Conservation (phyloP, 1,140 invertebrate genomes). For the Megalopta genalis region DNA sequence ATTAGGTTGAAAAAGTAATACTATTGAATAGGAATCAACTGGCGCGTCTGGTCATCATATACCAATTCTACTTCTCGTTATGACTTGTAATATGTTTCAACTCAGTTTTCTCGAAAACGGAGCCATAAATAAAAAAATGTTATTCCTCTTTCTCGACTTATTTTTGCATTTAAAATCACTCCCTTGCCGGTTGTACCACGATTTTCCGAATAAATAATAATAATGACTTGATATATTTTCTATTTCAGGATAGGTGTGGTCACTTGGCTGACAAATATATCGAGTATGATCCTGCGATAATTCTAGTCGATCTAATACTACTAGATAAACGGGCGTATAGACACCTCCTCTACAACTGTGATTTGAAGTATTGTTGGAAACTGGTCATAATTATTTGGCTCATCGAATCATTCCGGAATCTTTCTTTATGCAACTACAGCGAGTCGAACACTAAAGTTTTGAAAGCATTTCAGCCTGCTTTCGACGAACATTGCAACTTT, state of each 20-base stretch:
- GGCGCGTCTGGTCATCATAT: no score
- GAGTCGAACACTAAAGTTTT: background rate
- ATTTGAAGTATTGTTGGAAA: slow-evolving; percentile 82
- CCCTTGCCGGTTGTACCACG: no score
- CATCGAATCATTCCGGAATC: slow-evolving; percentile 73
- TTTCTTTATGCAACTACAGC: slow-evolving; percentile 56
- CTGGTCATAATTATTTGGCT: slow-evolving; percentile 73
- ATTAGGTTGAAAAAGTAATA: no score
- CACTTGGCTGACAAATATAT: slow-evolving; percentile 92
- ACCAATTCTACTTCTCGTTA: no score
- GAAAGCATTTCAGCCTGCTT: slow-evolving; percentile 3
- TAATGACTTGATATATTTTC: background rate
- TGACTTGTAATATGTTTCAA: no score
- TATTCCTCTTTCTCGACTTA: no score
- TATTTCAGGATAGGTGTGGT: slow-evolving; percentile 86
- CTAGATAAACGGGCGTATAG: slow-evolving; percentile 89
- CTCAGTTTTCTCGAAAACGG: no score
- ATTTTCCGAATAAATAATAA: no score
- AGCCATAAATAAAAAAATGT: no score
- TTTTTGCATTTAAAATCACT: no score
- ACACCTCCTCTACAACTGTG: slow-evolving; percentile 89
- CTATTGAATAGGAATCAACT: no score
- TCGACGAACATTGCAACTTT: slow-evolving; percentile 65
- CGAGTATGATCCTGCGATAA: slow-evolving; percentile 91
- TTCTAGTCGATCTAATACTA: slow-evolving; percentile 90